Percentiles rank a stretch among this genome's conserved stretches.
These are phyloP conservation scores for Hippoglossus stenolepis DNA, from an alignment of 2,113 vertebrate species.

Conservation along the genomic window DNA sequence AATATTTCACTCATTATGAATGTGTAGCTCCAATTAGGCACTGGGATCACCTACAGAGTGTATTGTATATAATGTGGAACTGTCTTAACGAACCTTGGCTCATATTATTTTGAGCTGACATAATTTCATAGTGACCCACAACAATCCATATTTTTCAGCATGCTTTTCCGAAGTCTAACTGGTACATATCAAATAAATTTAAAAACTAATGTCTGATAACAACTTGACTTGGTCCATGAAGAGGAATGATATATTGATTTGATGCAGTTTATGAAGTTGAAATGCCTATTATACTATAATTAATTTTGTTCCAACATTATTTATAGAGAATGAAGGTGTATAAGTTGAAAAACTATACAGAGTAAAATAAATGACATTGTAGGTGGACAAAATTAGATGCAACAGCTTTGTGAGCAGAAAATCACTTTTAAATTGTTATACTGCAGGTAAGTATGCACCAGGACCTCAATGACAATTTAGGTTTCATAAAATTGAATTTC, in stretches of 20 bases:
- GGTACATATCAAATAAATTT: neutral
- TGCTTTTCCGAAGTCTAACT: neutral
- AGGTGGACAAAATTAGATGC: neutral
- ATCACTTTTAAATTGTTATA: neutral
- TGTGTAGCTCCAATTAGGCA: slow-evolving; percentile 1
- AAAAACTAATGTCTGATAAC: neutral
- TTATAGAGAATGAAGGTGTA: neutral
- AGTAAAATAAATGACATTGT: neutral
- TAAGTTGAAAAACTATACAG: neutral
- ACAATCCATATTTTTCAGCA: neutral
- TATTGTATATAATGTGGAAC: neutral
- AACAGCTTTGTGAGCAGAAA: neutral
- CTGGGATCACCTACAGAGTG: neutral
- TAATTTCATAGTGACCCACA: neutral
- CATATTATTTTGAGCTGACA: neutral
- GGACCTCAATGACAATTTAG: neutral
- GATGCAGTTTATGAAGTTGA: neutral
- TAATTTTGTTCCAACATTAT: neutral
- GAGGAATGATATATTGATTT: neutral
- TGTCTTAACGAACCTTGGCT: neutral
- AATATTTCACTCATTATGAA: slow-evolving; percentile 39
- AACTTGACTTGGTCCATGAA: neutral
- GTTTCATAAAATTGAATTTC: neutral
- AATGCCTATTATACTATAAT: too few relatives aligned
- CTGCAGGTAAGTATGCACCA: neutral